Conservation (phyloP, 2,888 invertebrate genomes). For the Hemaris fuciformis region DNA sequence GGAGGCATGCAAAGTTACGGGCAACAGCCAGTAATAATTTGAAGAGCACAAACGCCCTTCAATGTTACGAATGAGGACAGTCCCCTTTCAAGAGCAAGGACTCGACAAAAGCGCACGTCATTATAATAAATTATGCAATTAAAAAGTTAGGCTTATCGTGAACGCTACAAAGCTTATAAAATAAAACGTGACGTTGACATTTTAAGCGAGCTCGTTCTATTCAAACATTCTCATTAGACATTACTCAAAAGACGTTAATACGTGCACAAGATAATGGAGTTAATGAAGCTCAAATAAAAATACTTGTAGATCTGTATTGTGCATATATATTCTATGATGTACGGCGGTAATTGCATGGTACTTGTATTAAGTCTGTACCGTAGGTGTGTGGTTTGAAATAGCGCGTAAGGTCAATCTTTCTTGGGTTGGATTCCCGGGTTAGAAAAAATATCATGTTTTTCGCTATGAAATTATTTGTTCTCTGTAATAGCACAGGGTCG, state of each 20-base stretch:
- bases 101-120: background rate
- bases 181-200: background rate
- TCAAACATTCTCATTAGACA: conserved; percentile 5
- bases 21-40: background rate
- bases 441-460: too few species aligned
- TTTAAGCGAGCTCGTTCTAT: background rate
- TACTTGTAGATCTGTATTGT: too few species aligned
- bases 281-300: background rate
- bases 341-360: too few species aligned
- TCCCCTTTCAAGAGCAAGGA: background rate
- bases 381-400: too few species aligned
- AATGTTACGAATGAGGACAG: background rate
- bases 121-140: conserved; percentile 15
- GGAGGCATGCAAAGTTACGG: too few species aligned
- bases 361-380: too few species aligned
- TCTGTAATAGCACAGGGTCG: too few species aligned
- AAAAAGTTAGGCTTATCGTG: conserved; percentile 14
- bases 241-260: background rate
- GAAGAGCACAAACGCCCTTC: background rate
- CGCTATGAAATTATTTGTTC: too few species aligned
- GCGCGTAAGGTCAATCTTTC: too few species aligned
- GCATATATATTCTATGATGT: too few species aligned
- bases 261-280: background rate
- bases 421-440: too few species aligned
- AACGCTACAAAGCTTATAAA: conserved; percentile 6